Evolutionary conservation across 2,888 invertebrate species (phyloP).

Genomic region (Metallyticus violacea): DNA sequence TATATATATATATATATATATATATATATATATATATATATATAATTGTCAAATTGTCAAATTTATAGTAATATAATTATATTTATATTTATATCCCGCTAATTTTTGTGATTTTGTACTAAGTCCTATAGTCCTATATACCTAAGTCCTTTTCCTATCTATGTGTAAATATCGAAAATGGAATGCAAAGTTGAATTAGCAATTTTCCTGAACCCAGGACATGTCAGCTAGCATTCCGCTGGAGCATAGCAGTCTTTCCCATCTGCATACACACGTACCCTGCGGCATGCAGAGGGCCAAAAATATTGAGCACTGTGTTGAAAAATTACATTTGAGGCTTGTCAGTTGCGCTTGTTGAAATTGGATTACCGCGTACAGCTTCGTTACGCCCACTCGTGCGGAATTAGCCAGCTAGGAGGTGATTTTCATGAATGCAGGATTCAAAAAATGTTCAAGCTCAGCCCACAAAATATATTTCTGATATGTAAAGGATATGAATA

Average conservation of each 20-base stretch:
- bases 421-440: neutral
- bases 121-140: too few species aligned
- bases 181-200: neutral
- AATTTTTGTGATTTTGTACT: too few species aligned
- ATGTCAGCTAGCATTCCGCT: too few species aligned
- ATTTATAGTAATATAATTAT: too few species aligned
- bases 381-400: neutral
- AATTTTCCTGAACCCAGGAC: neutral
- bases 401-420: neutral
- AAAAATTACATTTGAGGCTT: neutral
- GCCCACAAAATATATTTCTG: neutral
- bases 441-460: neutral
- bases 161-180: too few species aligned
- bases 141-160: too few species aligned
- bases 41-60: too few species aligned
- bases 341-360: neutral
- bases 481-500: neutral
- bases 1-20: too few species aligned
- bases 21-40: too few species aligned
- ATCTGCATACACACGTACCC: neutral
- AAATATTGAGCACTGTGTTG: neutral
- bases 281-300: neutral
- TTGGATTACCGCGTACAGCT: neutral
- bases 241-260: neutral
- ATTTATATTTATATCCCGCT: too few species aligned